Evolutionary conservation across 2,113 vertebrate species (phyloP).

Genomic region (Coryphaenoides rupestris): DNA sequence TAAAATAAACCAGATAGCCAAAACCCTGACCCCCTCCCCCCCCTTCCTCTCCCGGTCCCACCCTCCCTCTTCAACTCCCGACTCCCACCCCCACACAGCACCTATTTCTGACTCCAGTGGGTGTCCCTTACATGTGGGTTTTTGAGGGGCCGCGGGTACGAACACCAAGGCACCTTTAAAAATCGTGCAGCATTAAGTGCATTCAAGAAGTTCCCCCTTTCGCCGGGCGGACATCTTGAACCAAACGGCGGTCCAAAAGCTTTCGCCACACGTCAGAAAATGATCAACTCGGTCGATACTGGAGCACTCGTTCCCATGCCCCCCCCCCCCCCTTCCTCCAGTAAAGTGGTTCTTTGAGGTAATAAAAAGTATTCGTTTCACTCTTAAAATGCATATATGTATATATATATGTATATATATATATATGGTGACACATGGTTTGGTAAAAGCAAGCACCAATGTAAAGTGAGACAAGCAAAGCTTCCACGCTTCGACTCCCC

Average conservation of each 20-base stretch:
- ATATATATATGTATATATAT: no score
- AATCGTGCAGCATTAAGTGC: slow-evolving; percentile 73
- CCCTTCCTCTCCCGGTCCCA: no score
- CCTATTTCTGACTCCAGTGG: slow-evolving; percentile 75
- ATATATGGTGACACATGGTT: slow-evolving; percentile 48
- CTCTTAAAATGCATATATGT: slow-evolving; percentile 48
- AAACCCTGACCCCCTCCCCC: slow-evolving; percentile 6
- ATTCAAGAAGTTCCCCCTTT: slow-evolving; percentile 51
- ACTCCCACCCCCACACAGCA: slow-evolving; percentile 64
- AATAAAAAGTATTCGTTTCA: slow-evolving; percentile 73
- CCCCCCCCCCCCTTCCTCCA: slow-evolving; percentile 65
- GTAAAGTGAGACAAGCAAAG: slow-evolving; percentile 63
- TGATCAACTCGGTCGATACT: slow-evolving; percentile 47
- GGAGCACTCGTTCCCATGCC: slow-evolving; percentile 68
- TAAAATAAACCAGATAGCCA: slow-evolving; percentile 64
- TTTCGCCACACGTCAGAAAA: slow-evolving; percentile 45
- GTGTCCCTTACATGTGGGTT: slow-evolving; percentile 76
- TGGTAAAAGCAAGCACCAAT: slow-evolving; percentile 73
- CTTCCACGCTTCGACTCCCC: slow-evolving; percentile 18
- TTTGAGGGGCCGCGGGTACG: slow-evolving; percentile 67
- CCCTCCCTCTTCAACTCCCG: no score
- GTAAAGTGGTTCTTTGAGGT: slow-evolving; percentile 74
- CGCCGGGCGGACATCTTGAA: slow-evolving; percentile 43
- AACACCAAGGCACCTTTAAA: slow-evolving; percentile 76
- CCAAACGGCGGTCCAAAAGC: slow-evolving; percentile 29